phyloP scores from a whole-genome alignment of 1,140 invertebrate species.

The Pollicipes pollicipes region DNA sequence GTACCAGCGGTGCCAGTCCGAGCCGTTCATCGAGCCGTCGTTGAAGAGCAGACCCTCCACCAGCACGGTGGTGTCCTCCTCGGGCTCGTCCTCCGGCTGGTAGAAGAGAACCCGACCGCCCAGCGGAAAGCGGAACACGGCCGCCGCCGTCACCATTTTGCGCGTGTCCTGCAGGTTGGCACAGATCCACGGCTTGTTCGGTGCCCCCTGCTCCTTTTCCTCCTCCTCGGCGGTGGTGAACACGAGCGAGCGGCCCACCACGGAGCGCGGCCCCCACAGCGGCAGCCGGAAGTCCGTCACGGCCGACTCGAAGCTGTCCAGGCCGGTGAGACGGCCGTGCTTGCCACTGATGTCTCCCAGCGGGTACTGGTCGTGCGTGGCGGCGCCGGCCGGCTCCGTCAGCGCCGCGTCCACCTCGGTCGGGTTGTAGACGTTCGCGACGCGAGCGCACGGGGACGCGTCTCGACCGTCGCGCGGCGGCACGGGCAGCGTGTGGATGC shows the following conservation, averaged over 20 bases:
- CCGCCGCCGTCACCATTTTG: conserved; percentile 27
- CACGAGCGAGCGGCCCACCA: conserved; percentile 62
- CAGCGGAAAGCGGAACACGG: conserved; percentile 52
- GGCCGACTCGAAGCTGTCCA: conserved; percentile 20
- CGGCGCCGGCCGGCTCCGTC: conserved; percentile 28
- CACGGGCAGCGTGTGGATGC: conserved; percentile 35
- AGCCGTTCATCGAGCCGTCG: conserved; percentile 65
- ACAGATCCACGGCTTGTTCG: conserved; percentile 32
- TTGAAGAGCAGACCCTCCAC: conserved; percentile 53
- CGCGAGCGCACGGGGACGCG: conserved; percentile 25
- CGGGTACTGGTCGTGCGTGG: conserved; percentile 72
- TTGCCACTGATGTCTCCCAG: conserved; percentile 81
- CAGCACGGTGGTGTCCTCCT: conserved; percentile 55
- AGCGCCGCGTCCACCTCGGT: conserved; percentile 25
- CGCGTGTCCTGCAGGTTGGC: conserved; percentile 25
- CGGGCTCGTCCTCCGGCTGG: conserved; percentile 56
- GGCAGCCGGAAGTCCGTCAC: conserved; percentile 69
- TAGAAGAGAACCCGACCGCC: conserved; percentile 67
- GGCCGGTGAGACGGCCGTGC: conserved; percentile 30
- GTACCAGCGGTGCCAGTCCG: conserved; percentile 48
- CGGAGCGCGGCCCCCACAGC: conserved; percentile 55
- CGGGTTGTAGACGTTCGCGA: conserved; percentile 33
- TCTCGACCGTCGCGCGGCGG: conserved; percentile 19
- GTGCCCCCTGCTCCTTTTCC: conserved; percentile 19
- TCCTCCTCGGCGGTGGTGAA: conserved; percentile 40